These are phyloP conservation scores for Exephanes ischioxanthus DNA, from an alignment of 2,888 invertebrate genomes.

Conservation along the genomic window DNA sequence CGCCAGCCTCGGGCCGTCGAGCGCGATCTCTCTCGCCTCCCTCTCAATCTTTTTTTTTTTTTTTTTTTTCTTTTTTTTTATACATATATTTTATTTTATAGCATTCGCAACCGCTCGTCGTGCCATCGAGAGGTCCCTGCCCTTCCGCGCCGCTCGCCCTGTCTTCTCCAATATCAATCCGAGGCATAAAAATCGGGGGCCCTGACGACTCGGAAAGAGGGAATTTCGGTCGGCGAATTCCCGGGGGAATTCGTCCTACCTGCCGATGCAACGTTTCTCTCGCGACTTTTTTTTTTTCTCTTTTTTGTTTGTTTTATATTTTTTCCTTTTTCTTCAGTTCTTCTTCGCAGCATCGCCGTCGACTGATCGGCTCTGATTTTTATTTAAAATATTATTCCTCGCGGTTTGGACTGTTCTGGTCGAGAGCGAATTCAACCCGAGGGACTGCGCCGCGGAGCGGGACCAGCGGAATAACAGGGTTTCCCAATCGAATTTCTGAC, in stretches of 20 bases:
- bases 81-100: slow-evolving; percentile 43
- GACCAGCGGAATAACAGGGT: background rate
- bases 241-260: slow-evolving; percentile 44
- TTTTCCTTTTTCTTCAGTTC: background rate
- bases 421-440: slow-evolving; percentile 26
- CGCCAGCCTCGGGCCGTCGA: slow-evolving; percentile 40
- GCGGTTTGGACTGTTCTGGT: background rate
- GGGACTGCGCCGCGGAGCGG: background rate
- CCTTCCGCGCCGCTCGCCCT: slow-evolving; percentile 2
- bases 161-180: slow-evolving; percentile 48
- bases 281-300: slow-evolving; percentile 14
- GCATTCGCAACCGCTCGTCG: slow-evolving; percentile 28
- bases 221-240: slow-evolving; percentile 53
- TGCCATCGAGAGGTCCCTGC: background rate
- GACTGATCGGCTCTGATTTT: slow-evolving; percentile 36
- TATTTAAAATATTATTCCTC: slow-evolving; percentile 42
- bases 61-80: background rate
- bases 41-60: background rate
- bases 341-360: background rate
- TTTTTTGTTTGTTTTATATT: background rate
- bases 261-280: background rate
- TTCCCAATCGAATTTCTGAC: slow-evolving; percentile 18
- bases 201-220: slow-evolving; percentile 14
- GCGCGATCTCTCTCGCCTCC: slow-evolving; percentile 24
- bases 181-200: slow-evolving; percentile 46